Evolutionary conservation across 35 echinoderm and acorn worm genomes (phyloP).

Genomic region (Hemicentrotus pulcherrimus): DNA sequence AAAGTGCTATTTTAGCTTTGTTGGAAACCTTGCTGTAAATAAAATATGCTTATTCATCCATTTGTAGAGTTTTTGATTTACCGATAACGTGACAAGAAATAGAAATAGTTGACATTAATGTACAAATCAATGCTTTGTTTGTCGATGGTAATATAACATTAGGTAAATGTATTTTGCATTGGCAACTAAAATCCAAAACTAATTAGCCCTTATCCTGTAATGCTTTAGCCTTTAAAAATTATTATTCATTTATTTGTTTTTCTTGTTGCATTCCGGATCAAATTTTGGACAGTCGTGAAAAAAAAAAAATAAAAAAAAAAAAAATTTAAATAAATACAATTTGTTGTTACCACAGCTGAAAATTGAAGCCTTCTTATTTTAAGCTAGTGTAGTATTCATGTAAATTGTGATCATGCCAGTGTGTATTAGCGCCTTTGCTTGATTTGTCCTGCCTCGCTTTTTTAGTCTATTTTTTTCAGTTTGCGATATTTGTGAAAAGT

Average conservation of each 20-base stretch:
- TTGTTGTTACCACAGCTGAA: neutral
- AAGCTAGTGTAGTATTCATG: neutral
- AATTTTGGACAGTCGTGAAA: too few species aligned
- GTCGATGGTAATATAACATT: neutral
- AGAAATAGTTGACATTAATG: neutral
- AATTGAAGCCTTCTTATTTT: too few species aligned
- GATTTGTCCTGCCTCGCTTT: neutral
- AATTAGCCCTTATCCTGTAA: too few species aligned
- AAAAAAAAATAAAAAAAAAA: too few species aligned
- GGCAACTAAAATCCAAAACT: too few species aligned
- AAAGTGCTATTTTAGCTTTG: neutral
- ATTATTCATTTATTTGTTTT: too few species aligned
- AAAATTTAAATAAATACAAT: neutral
- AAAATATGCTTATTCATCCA: neutral
- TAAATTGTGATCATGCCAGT: neutral
- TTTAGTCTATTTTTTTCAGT: neutral
- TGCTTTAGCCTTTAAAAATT: too few species aligned
- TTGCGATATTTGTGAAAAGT: conserved; percentile 3
- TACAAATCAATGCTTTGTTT: neutral
- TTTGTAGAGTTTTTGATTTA: neutral
- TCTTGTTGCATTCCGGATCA: too few species aligned
- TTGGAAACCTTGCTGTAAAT: neutral
- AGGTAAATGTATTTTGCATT: too few species aligned
- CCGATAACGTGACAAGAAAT: neutral
- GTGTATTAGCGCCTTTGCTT: neutral